Conservation (phyloP, 64 coral and sea anemone species). For the Pachyseris speciosa region DNA sequence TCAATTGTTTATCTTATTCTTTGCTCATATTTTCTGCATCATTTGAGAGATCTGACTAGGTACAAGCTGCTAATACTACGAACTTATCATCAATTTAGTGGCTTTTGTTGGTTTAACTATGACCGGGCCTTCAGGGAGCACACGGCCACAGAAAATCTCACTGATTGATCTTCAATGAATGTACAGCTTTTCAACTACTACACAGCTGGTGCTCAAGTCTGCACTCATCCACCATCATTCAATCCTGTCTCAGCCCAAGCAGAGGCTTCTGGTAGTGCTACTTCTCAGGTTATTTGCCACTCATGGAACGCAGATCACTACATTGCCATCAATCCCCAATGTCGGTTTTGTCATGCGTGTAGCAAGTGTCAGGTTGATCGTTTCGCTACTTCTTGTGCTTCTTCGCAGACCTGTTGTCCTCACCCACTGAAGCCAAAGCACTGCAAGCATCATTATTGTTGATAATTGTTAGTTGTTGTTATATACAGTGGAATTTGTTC, state of each 20-base stretch:
- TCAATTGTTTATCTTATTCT: not conserved
- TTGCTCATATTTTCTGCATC: not conserved
- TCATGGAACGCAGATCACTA: too few relatives aligned
- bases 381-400: not conserved
- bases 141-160: not conserved
- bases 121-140: not conserved
- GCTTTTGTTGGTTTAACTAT: too few relatives aligned
- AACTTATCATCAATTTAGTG: conserved; percentile 14
- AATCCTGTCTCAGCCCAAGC: not conserved
- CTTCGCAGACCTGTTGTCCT: not conserved
- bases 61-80: not conserved
- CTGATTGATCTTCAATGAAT: not conserved
- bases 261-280: not conserved
- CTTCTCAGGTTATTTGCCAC: not conserved
- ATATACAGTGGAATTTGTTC: not conserved
- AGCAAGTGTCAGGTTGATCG: not conserved
- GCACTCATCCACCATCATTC: not conserved
- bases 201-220: not conserved
- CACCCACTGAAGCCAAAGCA: not conserved
- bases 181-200: not conserved
- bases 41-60: conserved; percentile 1
- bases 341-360: conserved; percentile 4
- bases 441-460: not conserved
- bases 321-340: not conserved
- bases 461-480: not conserved